Evolutionary conservation across 2,797 vertebrate genomes (phyloP).

Genomic region (Crotalus adamanteus): DNA sequence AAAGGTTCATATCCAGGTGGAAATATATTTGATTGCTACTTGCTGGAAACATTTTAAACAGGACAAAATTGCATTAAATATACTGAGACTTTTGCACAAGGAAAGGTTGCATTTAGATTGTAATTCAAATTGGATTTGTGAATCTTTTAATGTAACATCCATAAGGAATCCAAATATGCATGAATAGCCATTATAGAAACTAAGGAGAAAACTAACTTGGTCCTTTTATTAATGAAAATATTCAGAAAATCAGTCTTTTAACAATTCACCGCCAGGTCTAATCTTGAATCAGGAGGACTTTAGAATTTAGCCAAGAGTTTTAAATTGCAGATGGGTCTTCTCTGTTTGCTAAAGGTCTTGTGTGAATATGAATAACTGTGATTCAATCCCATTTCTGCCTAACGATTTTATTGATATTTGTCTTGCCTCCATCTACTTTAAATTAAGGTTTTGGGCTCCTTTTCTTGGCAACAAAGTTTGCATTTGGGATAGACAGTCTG

Average conservation of each 20-base stretch:
- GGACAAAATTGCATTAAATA: conserved; percentile 12
- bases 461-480: conserved; percentile 69
- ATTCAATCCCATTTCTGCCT: conserved; percentile 69
- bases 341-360: conserved; percentile 43
- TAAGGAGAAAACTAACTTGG: conserved; percentile 39
- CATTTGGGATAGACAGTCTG: conserved; percentile 66
- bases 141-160: conserved; percentile 7
- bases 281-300: conserved; percentile 39
- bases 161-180: conserved; percentile 24
- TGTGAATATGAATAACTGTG: conserved; percentile 68
- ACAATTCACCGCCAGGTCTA: conserved; percentile 45
- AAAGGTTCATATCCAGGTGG: background rate
- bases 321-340: conserved; percentile 22
- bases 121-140: conserved; percentile 25
- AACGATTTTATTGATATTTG: conserved; percentile 68
- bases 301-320: conserved; percentile 36
- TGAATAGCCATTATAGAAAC: conserved; percentile 32
- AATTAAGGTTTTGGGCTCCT: conserved; percentile 46
- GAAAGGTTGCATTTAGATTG: conserved; percentile 31
- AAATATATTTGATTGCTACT: conserved; percentile 6
- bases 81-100: background rate
- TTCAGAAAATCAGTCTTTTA: conserved; percentile 50
- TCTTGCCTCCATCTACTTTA: conserved; percentile 64
- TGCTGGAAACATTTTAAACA: background rate
- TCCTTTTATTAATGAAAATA: conserved; percentile 55